Evolutionary conservation across 1,140 invertebrate genomes (phyloP).

Genomic region (Drosophila hydei): DNA sequence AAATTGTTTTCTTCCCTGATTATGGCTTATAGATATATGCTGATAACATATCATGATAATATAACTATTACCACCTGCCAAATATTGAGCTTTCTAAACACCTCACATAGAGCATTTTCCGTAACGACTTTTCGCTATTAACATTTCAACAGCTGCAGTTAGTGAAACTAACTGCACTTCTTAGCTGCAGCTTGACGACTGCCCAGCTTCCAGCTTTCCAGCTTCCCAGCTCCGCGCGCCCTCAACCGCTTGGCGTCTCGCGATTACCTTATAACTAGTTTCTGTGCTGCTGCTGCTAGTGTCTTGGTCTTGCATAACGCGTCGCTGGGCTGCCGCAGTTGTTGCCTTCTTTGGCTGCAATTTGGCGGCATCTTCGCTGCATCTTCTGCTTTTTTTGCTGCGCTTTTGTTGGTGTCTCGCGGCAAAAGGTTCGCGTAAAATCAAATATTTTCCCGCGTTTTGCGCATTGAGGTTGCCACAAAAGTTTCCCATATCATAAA

Average conservation of each 20-base stretch:
- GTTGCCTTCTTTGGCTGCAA: conserved; percentile 75
- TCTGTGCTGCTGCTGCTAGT: conserved; percentile 42
- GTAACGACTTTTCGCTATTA: background rate
- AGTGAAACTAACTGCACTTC: conserved; percentile 21
- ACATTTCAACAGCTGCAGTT: conserved; percentile 11
- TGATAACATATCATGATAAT: too few relatives aligned
- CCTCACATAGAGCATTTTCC: conserved; percentile 7
- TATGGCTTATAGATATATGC: too few relatives aligned
- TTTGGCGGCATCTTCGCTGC: conserved; percentile 73
- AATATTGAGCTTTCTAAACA: too few relatives aligned
- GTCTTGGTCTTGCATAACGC: conserved; percentile 72
- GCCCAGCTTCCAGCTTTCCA: conserved; percentile 15
- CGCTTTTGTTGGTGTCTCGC: conserved; percentile 41
- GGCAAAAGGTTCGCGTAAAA: conserved; percentile 61
- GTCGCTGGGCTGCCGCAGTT: conserved; percentile 65
- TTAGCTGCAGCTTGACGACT: conserved; percentile 16
- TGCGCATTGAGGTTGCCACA: conserved; percentile 60
- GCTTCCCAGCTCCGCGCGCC: conserved; percentile 6
- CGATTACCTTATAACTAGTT: conserved; percentile 73
- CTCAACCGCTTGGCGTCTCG: conserved; percentile 43
- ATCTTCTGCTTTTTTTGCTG: conserved; percentile 18
- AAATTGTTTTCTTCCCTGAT: too few relatives aligned
- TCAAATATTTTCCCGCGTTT: conserved; percentile 79
- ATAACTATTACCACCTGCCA: too few relatives aligned
- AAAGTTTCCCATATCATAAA: conserved; percentile 83